Evolutionary conservation across 2,888 invertebrate species (phyloP).

Genomic region (Tenthredo livida): DNA sequence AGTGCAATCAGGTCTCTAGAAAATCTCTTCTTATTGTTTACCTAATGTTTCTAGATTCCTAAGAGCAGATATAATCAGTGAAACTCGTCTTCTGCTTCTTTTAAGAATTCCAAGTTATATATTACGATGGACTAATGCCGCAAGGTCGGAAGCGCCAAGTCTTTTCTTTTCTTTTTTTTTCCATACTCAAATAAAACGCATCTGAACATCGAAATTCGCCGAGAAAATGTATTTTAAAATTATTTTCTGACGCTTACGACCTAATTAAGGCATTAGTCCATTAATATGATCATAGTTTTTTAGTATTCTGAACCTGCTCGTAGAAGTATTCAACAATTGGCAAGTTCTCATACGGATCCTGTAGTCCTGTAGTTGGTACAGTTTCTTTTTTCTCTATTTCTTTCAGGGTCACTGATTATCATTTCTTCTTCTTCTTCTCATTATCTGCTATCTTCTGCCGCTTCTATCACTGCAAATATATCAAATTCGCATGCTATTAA

Average conservation of each 20-base stretch:
- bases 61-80: neutral
- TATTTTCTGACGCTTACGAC: too few relatives aligned
- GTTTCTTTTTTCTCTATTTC: conserved; percentile 64
- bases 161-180: too few relatives aligned
- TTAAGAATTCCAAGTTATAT: neutral
- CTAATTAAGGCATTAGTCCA: too few relatives aligned
- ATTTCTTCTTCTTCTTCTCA: conserved; percentile 61
- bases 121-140: too few relatives aligned
- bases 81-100: neutral
- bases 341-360: neutral
- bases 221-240: too few relatives aligned
- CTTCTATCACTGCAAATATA: conserved; percentile 63
- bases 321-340: neutral
- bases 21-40: conserved; percentile 8
- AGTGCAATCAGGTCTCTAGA: conserved; percentile 70
- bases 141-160: too few relatives aligned
- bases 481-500: neutral
- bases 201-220: too few relatives aligned
- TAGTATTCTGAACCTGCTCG: neutral
- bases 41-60: neutral
- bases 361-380: conserved; percentile 41
- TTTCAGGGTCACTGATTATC: conserved; percentile 68
- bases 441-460: conserved; percentile 64
- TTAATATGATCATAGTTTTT: neutral
- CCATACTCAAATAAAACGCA: too few relatives aligned